Percentiles rank a stretch among this genome's conserved stretches.
Evolutionary conservation across 2,888 invertebrate species (phyloP).

Genomic region (Hydrotaea cyrtoneurina): DNA sequence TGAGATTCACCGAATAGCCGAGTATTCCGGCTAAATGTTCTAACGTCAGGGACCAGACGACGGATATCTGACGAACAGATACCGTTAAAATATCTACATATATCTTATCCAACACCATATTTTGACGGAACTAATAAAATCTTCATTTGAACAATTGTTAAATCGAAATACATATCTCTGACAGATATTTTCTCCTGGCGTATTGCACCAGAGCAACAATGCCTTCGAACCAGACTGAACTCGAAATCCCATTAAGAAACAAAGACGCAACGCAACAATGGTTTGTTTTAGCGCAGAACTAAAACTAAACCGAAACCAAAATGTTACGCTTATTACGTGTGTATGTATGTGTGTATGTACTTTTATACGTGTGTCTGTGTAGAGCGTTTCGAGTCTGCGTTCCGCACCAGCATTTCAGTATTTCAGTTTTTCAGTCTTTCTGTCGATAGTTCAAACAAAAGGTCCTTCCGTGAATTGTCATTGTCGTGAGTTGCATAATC

Average conservation of each 20-base stretch:
- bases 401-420: background rate
- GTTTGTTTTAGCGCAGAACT: slow-evolving; percentile 17
- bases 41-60: too few relatives aligned
- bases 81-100: too few relatives aligned
- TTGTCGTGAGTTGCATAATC: slow-evolving; percentile 69
- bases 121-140: too few relatives aligned
- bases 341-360: slow-evolving; percentile 8
- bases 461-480: slow-evolving; percentile 71
- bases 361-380: background rate
- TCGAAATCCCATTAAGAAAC: background rate
- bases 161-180: too few relatives aligned
- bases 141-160: too few relatives aligned
- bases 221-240: slow-evolving; percentile 9
- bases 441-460: slow-evolving; percentile 64
- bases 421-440: slow-evolving; percentile 21
- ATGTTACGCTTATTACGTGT: slow-evolving; percentile 64
- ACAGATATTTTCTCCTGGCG: slow-evolving; percentile 13
- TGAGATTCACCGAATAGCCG: too few relatives aligned
- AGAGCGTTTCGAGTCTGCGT: slow-evolving; percentile 20
- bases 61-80: too few relatives aligned
- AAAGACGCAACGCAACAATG: slow-evolving; percentile 55
- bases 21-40: too few relatives aligned
- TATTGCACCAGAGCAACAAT: slow-evolving; percentile 13
- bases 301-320: slow-evolving; percentile 42
- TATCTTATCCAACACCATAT: too few relatives aligned